Base-by-base conservation (phyloP, 2,113 vertebrate species). In the Microtus pennsylvanicus region DNA sequence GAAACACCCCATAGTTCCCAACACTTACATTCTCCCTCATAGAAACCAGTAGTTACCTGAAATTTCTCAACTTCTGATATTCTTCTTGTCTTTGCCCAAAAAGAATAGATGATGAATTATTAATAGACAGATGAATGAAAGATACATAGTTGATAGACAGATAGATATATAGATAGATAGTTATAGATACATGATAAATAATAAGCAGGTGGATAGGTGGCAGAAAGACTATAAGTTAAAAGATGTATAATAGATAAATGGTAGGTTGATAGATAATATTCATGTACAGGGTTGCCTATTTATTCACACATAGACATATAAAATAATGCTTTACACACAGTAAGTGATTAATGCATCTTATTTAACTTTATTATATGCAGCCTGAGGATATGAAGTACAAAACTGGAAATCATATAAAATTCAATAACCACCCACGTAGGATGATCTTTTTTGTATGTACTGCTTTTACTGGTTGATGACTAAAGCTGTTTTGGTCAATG, bases 331-430 rank as follows among this genome's bases (percentile, higher is more conserved):
- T 16, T 1, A 11, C 14, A 87, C 21, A 94, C 5, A 67, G 22
- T 50, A 17, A 72, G 22, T 65, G 13, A 38, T 26, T 77, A 77
- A 30, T 78, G 45, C 80, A 52, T 55, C 63, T 83, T 90, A 89
- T 28, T 42, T n/a, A 50, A 52, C 42, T 42, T 82, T 35, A 74
- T 61, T n/a, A 83, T 12, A 82, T 1, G n/a, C 17, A 76, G 12
- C 13, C 52, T 90, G 47, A 75, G 61, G 78, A 24, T 55, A 70
- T 91, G 81, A 89, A 91, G 67, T 69, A 93, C 7, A 93, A 33
- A 33, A 88, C 21, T 75, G 21, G 47, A 26, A 93, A 95, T 85
- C 86, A 90, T n/a, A 50, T 30, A 30, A 92, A 55, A 92, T 5
- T 19, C 81, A 72, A 96, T 55, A 95, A 80, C 5, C 42, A 82